Percentiles rank a stretch among this genome's conserved stretches.
These are phyloP conservation scores for Eupsilia transversa DNA, from an alignment of 2,888 invertebrate genomes.

Conservation along the genomic window DNA sequence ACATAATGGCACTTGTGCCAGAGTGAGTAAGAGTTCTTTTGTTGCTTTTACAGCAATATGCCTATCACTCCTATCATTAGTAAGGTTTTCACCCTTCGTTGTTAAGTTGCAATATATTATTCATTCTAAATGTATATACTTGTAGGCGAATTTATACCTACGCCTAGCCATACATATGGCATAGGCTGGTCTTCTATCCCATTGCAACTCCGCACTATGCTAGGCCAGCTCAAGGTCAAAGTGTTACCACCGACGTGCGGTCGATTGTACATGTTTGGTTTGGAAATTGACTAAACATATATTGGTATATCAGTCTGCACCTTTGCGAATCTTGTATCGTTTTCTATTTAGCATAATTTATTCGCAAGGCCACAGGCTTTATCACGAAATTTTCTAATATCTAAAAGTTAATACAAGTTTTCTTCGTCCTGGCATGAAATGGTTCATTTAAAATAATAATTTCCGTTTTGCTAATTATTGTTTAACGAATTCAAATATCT, in stretches of 20 bases:
- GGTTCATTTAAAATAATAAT: background rate
- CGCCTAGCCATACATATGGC: too few species aligned
- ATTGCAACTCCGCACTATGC: background rate
- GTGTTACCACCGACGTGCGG: background rate
- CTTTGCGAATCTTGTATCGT: slow-evolving; percentile 23
- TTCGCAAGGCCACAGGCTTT: slow-evolving; percentile 28
- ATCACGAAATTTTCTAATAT: slow-evolving; percentile 12
- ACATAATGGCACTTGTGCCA: background rate
- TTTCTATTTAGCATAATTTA: slow-evolving; percentile 56
- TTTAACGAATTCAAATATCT: background rate
- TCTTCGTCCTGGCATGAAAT: background rate
- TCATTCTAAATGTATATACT: too few species aligned
- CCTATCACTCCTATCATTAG: background rate
- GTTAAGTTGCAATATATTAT: background rate
- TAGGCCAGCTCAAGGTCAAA: background rate
- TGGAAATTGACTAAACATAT: background rate
- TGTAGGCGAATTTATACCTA: too few species aligned
- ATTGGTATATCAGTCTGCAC: background rate
- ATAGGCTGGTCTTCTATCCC: too few species aligned
- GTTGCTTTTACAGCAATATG: slow-evolving; percentile 14
- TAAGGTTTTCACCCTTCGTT: background rate
- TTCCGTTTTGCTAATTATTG: background rate
- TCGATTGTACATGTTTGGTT: background rate
- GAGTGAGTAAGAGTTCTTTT: slow-evolving; percentile 28
- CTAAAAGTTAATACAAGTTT: slow-evolving; percentile 17